phyloP scores from a whole-genome alignment of 2,113 vertebrate genomes.

The Aegithalos caudatus region DNA sequence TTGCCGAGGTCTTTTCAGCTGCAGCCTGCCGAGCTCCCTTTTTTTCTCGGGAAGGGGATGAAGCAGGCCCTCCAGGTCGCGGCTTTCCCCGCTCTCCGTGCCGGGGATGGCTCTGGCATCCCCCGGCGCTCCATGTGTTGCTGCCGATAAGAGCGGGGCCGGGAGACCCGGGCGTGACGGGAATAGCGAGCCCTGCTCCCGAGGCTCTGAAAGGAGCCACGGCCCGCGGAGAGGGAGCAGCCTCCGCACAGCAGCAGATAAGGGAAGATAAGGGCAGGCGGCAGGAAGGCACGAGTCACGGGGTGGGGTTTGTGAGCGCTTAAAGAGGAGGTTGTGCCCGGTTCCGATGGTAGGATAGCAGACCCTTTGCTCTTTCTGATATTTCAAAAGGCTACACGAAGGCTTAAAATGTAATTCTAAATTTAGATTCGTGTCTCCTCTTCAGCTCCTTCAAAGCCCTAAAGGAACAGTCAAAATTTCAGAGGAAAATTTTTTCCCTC shows the following conservation, averaged over 20 bases:
- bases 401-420: conserved; percentile 19
- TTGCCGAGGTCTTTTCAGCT: conserved; percentile 17
- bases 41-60: not conserved
- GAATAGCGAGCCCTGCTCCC: conserved; percentile 74
- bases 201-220: conserved; percentile 50
- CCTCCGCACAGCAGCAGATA: conserved; percentile 67
- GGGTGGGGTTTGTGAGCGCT: not conserved
- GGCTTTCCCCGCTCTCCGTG: conserved; percentile 57
- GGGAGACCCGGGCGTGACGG: conserved; percentile 78
- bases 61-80: conserved; percentile 66
- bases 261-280: conserved; percentile 75
- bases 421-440: not conserved
- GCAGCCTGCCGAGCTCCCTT: conserved; percentile 60
- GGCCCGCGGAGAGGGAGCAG: conserved; percentile 74
- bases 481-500: not conserved
- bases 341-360: conserved; percentile 14
- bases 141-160: conserved; percentile 84
- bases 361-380: conserved; percentile 11
- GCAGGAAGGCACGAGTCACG: conserved; percentile 51
- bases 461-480: not conserved
- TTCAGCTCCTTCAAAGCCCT: not conserved
- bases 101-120: conserved; percentile 72
- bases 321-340: not conserved
- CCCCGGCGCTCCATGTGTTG: conserved; percentile 74
- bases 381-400: conserved; percentile 25